Evolutionary conservation across 2,888 invertebrate species (phyloP).

Genomic region (Caenorhabditis panamensis): DNA sequence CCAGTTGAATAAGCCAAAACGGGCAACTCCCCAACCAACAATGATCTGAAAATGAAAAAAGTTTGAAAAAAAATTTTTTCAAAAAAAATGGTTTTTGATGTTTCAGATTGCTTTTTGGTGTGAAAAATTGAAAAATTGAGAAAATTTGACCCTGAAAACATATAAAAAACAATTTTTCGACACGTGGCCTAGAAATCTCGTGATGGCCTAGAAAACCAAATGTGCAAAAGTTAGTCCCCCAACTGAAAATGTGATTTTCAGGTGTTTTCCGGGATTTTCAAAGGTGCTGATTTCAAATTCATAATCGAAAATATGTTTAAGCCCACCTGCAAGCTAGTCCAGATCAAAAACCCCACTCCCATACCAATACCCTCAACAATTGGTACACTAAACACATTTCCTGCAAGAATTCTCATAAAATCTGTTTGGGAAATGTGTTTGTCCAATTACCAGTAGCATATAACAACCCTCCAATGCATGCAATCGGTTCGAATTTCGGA

Average conservation of each 20-base stretch:
- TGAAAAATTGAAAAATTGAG: neutral
- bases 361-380: slow-evolving; percentile 77
- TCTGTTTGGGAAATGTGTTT: neutral
- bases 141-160: neutral
- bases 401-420: slow-evolving; percentile 34
- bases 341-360: slow-evolving; percentile 78
- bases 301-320: neutral
- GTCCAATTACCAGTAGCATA: slow-evolving; percentile 75
- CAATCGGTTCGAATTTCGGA: slow-evolving; percentile 75
- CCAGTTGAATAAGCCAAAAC: slow-evolving; percentile 76
- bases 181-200: too few relatives aligned
- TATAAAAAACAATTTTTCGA: too few relatives aligned
- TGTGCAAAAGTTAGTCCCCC: slow-evolving; percentile 22
- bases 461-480: slow-evolving; percentile 75
- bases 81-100: neutral
- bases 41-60: slow-evolving; percentile 49
- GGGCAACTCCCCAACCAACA: slow-evolving; percentile 79
- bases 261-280: neutral
- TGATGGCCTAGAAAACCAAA: slow-evolving; percentile 25
- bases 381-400: slow-evolving; percentile 78
- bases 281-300: neutral
- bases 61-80: neutral
- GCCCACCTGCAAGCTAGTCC: slow-evolving; percentile 76
- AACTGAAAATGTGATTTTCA: neutral
- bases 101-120: neutral